Base-by-base conservation (phyloP, 2,113 vertebrate genomes). In the Cyphomyrus discorhynchus region DNA sequence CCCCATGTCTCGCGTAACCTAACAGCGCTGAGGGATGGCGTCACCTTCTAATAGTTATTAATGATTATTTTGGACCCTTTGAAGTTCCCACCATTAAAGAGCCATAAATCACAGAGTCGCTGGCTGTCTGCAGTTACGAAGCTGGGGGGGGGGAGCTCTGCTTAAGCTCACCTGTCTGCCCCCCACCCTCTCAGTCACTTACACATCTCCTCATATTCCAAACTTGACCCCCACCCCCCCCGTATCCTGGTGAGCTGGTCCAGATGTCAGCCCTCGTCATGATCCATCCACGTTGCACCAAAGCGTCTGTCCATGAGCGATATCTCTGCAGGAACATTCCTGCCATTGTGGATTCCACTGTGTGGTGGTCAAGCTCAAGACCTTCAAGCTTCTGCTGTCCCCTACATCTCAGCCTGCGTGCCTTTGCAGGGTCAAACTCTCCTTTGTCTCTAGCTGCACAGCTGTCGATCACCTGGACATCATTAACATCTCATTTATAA, bases 41-140 rank as follows among this genome's bases (percentile, higher is more conserved):
- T 92, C 86, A 90, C 88, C 90, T 91, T 91, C 56, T 90, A 92
- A 92, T 90, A 93, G 90, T 90, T 80, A 91, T 92, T 88, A 90
- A 92, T 92, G 91, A 95, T 94, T 92, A 92, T 19, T 88, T 91
- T 82, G 88, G 80, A 92, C 91, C 91, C 91, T 95, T 94, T 92
- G 92, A 93, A 93, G 94, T 91, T 90, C 87, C 88, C 92, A 93
- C 92, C 94, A 94, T 95, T 95, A 94, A 94, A 93, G 91, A 92
- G 92, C 92, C 92, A 90, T 94, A 94, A 94, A 95, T 95, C 94
- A 93, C 90, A 89, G 90, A 93, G 93, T 92, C 92, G 92, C 92
- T 90, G 91, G 92, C 93, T 93, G 93, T 94, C 93, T 94, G 94
- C 94, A 95, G 95, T 94, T 95, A 95, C 92, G 94, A 90, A 90